Percentiles rank a stretch among this genome's conserved stretches.
phyloP scores from a whole-genome alignment of 2,113 vertebrate genomes.

The Pogonocichla stellata region DNA sequence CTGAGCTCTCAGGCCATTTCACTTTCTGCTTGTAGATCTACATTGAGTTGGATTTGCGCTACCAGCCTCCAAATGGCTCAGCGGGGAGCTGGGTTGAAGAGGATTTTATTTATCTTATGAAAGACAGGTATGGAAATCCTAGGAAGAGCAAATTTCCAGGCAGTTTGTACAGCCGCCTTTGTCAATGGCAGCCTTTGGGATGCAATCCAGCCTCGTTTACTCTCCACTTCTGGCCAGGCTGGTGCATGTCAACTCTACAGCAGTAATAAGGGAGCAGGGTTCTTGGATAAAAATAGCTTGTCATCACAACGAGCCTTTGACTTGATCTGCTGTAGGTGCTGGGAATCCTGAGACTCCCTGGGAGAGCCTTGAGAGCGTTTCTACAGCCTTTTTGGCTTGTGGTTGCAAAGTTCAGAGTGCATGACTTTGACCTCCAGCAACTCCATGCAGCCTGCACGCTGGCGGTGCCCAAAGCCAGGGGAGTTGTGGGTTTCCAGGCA shows the following conservation, averaged over 20 bases:
- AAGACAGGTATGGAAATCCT: conserved; percentile 67
- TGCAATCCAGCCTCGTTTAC: background rate
- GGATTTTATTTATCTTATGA: conserved; percentile 77
- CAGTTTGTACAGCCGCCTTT: background rate
- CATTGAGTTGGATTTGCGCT: conserved; percentile 89
- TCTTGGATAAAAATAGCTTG: background rate
- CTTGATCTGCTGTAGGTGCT: background rate
- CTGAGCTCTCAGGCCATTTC: background rate
- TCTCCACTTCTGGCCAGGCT: background rate
- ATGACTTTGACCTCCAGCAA: background rate
- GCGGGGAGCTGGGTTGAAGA: conserved; percentile 82
- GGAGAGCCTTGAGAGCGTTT: background rate
- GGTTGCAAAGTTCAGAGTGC: background rate
- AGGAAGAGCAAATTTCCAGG: background rate
- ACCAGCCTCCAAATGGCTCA: conserved; percentile 84
- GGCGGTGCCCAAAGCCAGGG: background rate
- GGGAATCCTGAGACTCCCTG: background rate
- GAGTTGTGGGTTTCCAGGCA: rapidly evolving
- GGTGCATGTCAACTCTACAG: background rate
- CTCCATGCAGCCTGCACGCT: background rate
- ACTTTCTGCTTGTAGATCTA: conserved; percentile 77
- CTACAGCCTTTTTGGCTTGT: background rate
- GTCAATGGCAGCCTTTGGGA: background rate
- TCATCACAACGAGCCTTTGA: background rate
- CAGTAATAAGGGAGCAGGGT: background rate